A percentile compares a stretch with the other conserved stretches of the same genome.
These are phyloP conservation scores for Thymelicus acteon DNA, from an alignment of 2,888 invertebrate genomes.

Conservation along the genomic window DNA sequence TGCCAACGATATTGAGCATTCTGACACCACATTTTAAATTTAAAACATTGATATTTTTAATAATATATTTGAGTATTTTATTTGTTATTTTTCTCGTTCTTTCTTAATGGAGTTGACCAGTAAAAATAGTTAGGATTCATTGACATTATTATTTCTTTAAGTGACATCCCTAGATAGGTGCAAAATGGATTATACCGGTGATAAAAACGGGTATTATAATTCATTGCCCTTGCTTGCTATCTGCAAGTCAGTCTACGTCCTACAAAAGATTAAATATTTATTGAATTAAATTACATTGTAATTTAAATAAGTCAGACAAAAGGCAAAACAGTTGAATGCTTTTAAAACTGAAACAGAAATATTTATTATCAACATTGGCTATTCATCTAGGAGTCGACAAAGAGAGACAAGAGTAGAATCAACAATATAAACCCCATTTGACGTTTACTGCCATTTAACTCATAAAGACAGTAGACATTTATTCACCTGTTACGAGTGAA, in stretches of 20 bases:
- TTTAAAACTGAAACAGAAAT: no score
- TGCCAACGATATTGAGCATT: conserved; percentile 1
- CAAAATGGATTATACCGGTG: conserved; percentile 63
- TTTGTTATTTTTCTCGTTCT: background rate
- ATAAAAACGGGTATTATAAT: conserved; percentile 70
- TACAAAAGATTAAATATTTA: conserved; percentile 30
- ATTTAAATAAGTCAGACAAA: conserved; percentile 17
- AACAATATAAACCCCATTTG: no score
- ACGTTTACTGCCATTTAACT: background rate
- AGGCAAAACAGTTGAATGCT: background rate
- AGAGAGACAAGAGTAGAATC: no score
- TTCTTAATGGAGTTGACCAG: background rate
- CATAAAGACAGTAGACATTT: background rate
- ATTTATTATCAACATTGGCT: no score
- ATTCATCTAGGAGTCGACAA: no score
- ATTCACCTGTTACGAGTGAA: no score
- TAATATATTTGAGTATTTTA: conserved; percentile 6
- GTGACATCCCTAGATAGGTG: conserved; percentile 48
- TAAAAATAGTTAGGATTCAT: background rate
- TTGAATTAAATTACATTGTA: conserved; percentile 24
- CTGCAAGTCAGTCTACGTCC: conserved; percentile 53
- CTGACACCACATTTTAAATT: conserved; percentile 10
- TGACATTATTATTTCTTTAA: conserved; percentile 1
- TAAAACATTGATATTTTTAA: conserved; percentile 5
- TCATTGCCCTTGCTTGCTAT: conserved; percentile 71